Conservation (phyloP, 2,888 invertebrate species). For the Apodemia hepburni region DNA sequence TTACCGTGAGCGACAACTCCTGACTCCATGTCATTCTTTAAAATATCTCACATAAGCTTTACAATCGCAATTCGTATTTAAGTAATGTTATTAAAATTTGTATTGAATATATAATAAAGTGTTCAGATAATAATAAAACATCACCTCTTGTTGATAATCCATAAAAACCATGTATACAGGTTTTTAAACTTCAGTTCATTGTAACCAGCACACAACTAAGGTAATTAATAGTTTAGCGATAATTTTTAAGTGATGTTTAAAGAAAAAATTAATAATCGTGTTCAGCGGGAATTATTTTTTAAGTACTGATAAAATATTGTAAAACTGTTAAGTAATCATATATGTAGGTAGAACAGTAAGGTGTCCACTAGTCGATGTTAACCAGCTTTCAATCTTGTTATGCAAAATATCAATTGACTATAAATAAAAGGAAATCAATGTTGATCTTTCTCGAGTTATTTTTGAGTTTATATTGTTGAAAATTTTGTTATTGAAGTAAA, state of each 20-base stretch:
- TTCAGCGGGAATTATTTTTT: conserved; percentile 74
- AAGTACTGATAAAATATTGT: conserved; percentile 66
- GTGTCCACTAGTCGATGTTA: conserved; percentile 75
- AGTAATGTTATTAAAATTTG: conserved; percentile 51
- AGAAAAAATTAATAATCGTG: conserved; percentile 62
- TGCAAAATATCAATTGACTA: conserved; percentile 59
- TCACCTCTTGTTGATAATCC: conserved; percentile 54
- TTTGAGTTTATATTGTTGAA: conserved; percentile 66
- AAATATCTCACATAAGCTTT: conserved; percentile 54
- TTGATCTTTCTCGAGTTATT: conserved; percentile 62
- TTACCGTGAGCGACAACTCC: conserved; percentile 54
- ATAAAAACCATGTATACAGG: conserved; percentile 41
- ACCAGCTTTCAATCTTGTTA: conserved; percentile 71
- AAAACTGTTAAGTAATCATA: conserved; percentile 76
- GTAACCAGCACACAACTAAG: conserved; percentile 72
- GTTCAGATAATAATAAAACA: conserved; percentile 68
- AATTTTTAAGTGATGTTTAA: conserved; percentile 71
- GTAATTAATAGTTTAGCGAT: conserved; percentile 66
- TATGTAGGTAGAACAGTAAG: conserved; percentile 73
- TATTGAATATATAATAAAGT: conserved; percentile 69
- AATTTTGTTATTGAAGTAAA: conserved; percentile 63
- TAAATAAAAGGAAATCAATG: conserved; percentile 53
- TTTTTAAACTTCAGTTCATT: conserved; percentile 45
- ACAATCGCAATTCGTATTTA: conserved; percentile 58
- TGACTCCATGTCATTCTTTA: conserved; percentile 56